Evolutionary conservation across 1,140 invertebrate species (phyloP).

Genomic region (Drosophila trapezifrons): DNA sequence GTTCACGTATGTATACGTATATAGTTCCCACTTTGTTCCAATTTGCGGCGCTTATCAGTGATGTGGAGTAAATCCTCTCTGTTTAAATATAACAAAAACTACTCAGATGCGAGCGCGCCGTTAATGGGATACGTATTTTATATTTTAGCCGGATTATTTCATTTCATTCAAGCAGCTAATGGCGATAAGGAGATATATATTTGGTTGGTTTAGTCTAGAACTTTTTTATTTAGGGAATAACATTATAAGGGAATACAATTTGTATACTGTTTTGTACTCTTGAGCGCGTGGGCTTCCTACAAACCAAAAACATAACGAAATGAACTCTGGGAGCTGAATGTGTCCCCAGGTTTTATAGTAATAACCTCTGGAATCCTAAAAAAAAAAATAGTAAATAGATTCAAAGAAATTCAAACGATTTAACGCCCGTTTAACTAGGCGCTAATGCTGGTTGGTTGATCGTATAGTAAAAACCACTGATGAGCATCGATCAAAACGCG

Average conservation of each 20-base stretch:
- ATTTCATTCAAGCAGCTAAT: constrained; percentile 13
- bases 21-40: constrained; percentile 21
- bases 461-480: too few relatives aligned
- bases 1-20: background rate
- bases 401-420: too few relatives aligned
- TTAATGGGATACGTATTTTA: constrained; percentile 15
- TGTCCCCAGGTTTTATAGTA: too few relatives aligned
- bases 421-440: too few relatives aligned
- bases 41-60: constrained; percentile 40
- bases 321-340: too few relatives aligned
- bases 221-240: too few relatives aligned
- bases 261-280: too few relatives aligned
- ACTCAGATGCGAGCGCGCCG: background rate
- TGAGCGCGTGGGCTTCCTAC: too few relatives aligned
- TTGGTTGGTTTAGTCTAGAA: background rate
- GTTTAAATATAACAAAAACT: constrained; percentile 13
- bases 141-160: background rate
- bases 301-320: background rate
- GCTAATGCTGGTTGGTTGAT: too few relatives aligned
- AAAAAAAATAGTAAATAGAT: too few relatives aligned
- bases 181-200: background rate
- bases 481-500: too few relatives aligned
- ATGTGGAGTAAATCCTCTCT: constrained; percentile 23
- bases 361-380: background rate
- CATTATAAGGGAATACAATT: too few relatives aligned